Base-by-base conservation (phyloP, 2,888 invertebrate species). In the Norana najaformis region DNA sequence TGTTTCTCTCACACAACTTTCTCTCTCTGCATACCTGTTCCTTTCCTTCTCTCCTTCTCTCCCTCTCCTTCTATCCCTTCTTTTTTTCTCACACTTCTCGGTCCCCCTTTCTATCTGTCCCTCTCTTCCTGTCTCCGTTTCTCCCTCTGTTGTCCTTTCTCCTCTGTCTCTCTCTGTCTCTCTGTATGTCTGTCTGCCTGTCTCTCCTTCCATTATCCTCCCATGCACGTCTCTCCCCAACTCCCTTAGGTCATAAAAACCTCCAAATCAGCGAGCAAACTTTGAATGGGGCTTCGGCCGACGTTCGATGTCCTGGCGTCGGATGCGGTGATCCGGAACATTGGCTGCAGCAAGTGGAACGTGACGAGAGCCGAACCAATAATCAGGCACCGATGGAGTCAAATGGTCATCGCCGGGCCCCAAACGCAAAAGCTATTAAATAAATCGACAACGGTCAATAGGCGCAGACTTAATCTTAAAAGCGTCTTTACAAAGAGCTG, bases 361-460 rank as follows among this genome's bases (percentile, higher is more conserved):
- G 69, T 30, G 69, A n/a, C 30, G n/a, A 16, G n/a, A 69, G 30
- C 30, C 30, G n/a, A 69, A n/a, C n/a, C 69, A 69, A 30, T 23
- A 11, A n/a, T 69, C 69, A 69, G 30, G 69, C 69, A 8, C 8
- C 69, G n/a, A 6, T 69, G 69, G 6, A 69, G 30, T n/a, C 69
- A 69, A 47, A 69, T 69, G 69, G 30, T n/a, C 69, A 69, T n/a
- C 69, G n/a, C n/a, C 8, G 0, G n/a, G 69, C 69, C 11, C 6
- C 11, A 23, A 30, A 16, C 2, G 53, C 69, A 69, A 8, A 69
- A n/a, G 69, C 69, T n/a, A n/a, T 69, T 69, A 69, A 69, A n/a
- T n/a, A 69, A 69, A 69, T n/a, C 69, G 69, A 69, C n/a, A n/a
- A n/a, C 69, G 69, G 69, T 69, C 69, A 69, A 69, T n/a, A 69